phyloP scores from a whole-genome alignment of 2,113 vertebrate genomes.

The Aythya baeri region DNA sequence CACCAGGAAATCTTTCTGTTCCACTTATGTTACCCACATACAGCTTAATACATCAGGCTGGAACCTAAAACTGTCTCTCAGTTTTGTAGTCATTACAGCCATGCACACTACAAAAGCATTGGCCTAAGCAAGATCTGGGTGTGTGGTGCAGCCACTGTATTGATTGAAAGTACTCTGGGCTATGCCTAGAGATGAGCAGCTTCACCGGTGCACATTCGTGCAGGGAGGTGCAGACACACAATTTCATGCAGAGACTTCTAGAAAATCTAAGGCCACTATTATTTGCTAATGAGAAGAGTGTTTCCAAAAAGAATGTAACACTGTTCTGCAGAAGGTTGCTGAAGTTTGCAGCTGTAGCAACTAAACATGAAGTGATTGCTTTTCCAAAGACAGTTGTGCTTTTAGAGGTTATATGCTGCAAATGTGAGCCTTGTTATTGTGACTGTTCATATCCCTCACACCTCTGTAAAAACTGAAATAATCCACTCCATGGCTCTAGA shows the following conservation, averaged over 20 bases:
- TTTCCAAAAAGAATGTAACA: not conserved
- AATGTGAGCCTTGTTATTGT: not conserved
- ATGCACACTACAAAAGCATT: fast-evolving
- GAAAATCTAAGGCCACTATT: not conserved
- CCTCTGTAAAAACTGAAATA: not conserved
- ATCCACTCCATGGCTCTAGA: not conserved
- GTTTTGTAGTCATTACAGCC: not conserved
- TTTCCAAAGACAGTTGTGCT: not conserved
- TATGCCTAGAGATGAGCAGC: not conserved
- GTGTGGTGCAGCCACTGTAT: fast-evolving
- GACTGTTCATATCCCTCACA: not conserved
- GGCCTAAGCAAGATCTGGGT: not conserved
- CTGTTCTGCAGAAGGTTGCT: not conserved
- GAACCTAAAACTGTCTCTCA: not conserved
- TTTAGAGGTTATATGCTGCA: not conserved
- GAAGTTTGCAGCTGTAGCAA: not conserved
- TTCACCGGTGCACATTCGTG: fast-evolving
- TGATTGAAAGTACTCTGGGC: not conserved
- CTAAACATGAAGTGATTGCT: not conserved
- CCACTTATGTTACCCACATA: fast-evolving
- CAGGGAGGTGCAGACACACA: fast-evolving
- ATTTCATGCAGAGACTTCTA: not conserved
- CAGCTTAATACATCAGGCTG: not conserved
- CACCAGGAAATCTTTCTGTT: not conserved
- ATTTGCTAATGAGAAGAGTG: not conserved